These are phyloP conservation scores for Stichodactyla mertensii DNA, from an alignment of 64 coral and sea anemone genomes.

Conservation along the genomic window DNA sequence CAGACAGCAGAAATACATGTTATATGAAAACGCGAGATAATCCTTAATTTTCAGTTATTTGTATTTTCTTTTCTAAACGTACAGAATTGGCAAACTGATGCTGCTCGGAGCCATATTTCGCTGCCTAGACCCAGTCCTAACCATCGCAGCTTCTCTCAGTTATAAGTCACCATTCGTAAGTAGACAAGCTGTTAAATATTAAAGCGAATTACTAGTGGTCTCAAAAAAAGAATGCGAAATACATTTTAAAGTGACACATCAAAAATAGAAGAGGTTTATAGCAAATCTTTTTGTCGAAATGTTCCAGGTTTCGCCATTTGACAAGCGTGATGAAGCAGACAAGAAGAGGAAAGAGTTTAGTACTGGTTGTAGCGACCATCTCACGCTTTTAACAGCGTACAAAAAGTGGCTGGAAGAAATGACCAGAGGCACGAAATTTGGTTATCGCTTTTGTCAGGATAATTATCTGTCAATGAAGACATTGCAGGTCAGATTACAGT, in stretches of 20 bases:
- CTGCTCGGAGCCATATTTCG: slow-evolving; percentile 80
- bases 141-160: slow-evolving; percentile 73
- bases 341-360: slow-evolving; percentile 80
- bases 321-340: slow-evolving; percentile 86
- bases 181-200: background rate
- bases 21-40: background rate
- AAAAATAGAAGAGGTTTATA: too few relatives aligned
- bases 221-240: background rate
- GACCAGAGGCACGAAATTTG: slow-evolving; percentile 27
- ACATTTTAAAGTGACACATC: background rate
- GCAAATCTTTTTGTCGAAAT: background rate
- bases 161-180: slow-evolving; percentile 88
- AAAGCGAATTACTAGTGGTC: too few relatives aligned
- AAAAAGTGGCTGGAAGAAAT: slow-evolving; percentile 59
- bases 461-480: slow-evolving; percentile 84
- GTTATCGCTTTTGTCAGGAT: slow-evolving; percentile 56
- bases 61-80: background rate
- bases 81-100: slow-evolving; percentile 85
- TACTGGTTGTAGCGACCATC: slow-evolving; percentile 71
- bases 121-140: slow-evolving; percentile 81
- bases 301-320: slow-evolving; percentile 63
- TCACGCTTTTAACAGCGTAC: slow-evolving; percentile 72
- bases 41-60: too few relatives aligned
- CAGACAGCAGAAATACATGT: too few relatives aligned
- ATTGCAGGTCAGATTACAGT: slow-evolving; percentile 45